Conservation (phyloP, 1,140 invertebrate species). For the Bathynomus jamesi region DNA sequence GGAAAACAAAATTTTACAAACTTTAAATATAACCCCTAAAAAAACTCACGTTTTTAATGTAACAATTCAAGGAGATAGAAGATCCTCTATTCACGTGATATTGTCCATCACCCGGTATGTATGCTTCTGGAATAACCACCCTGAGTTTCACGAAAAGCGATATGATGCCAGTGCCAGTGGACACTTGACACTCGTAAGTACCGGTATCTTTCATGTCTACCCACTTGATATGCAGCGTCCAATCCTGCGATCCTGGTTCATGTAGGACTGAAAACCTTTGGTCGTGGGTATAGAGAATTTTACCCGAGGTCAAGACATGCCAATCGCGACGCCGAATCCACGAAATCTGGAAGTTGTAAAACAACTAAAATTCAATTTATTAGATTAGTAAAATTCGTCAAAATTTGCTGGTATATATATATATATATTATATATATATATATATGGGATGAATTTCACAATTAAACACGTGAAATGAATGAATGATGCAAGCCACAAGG, state of each 20-base stretch:
- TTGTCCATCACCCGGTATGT: slow-evolving; percentile 71
- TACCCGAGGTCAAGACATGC: slow-evolving; percentile 82
- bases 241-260: slow-evolving; percentile 63
- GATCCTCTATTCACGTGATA: slow-evolving; percentile 82
- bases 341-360: slow-evolving; percentile 58
- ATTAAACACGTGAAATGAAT: too few species aligned
- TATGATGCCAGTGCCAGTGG: too few species aligned
- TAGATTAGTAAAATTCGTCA: neutral
- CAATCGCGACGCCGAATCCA: slow-evolving; percentile 83
- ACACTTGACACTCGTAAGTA: slow-evolving; percentile 92
- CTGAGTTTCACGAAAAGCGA: slow-evolving; percentile 76
- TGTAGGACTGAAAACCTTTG: slow-evolving; percentile 75
- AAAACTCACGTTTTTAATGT: slow-evolving; percentile 57
- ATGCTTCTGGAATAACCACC: slow-evolving; percentile 78
- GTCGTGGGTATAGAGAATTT: slow-evolving; percentile 83
- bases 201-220: slow-evolving; percentile 84
- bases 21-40: too few species aligned
- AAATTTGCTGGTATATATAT: too few species aligned
- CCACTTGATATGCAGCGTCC: slow-evolving; percentile 89
- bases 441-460: too few species aligned
- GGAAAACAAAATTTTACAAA: too few species aligned
- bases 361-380: too few species aligned
- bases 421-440: neutral
- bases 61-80: slow-evolving; percentile 80
- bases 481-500: too few species aligned